A percentile compares a stretch with the other conserved stretches of the same genome.
Conservation (phyloP, 2,888 invertebrate species). For the Crioceris asparagi region DNA sequence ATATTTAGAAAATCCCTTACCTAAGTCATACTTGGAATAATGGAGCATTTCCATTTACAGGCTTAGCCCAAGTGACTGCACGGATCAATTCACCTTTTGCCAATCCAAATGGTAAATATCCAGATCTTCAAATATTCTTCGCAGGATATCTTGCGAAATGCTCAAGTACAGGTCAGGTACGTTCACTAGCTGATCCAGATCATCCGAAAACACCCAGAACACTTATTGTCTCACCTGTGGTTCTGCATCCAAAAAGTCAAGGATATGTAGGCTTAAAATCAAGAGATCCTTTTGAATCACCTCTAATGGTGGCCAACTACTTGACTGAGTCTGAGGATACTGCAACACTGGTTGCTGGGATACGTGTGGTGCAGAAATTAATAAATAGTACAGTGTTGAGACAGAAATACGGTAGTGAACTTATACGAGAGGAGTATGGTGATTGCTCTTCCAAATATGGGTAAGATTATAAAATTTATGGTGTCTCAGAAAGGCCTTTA, state of each 20-base stretch:
- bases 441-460: conserved; percentile 38
- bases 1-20: neutral
- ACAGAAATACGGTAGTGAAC: conserved; percentile 46
- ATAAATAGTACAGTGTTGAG: conserved; percentile 47
- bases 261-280: conserved; percentile 51
- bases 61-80: conserved; percentile 55
- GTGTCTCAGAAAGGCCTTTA: too few species aligned
- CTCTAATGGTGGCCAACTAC: conserved; percentile 71
- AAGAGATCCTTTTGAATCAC: conserved; percentile 56
- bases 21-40: too few species aligned
- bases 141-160: conserved; percentile 53
- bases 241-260: conserved; percentile 55
- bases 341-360: conserved; percentile 51
- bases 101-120: conserved; percentile 47
- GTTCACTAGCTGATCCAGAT: conserved; percentile 34
- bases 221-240: conserved; percentile 46
- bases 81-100: conserved; percentile 51
- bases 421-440: conserved; percentile 40
- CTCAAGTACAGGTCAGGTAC: conserved; percentile 41
- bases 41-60: conserved; percentile 8
- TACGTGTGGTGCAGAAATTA: conserved; percentile 46
- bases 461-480: conserved; percentile 13
- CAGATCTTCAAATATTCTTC: conserved; percentile 59
- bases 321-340: conserved; percentile 56
- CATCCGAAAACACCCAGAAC: conserved; percentile 30